Percentiles rank a stretch among this genome's conserved stretches.
phyloP scores from a whole-genome alignment of 2,113 vertebrate genomes.

The Puma concolor region DNA sequence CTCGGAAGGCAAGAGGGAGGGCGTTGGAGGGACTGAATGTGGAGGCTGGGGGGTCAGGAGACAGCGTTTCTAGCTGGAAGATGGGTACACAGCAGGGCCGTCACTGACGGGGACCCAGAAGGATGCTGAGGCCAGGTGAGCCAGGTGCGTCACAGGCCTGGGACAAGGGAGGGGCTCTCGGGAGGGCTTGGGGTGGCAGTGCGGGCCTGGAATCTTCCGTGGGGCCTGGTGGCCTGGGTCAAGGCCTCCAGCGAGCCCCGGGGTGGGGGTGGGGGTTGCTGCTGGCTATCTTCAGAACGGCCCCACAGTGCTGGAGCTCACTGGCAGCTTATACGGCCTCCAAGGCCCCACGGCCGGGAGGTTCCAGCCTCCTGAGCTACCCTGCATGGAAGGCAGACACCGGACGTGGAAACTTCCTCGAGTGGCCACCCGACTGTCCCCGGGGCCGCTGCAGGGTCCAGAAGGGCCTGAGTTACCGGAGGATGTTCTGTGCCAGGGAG shows the following conservation, averaged over 20 bases:
- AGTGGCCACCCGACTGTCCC: rapidly evolving
- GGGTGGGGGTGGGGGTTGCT: background rate
- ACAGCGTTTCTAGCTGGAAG: background rate
- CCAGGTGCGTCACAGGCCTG: background rate
- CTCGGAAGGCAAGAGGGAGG: background rate
- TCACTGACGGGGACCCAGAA: background rate
- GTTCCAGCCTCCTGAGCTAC: rapidly evolving
- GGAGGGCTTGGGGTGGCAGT: no score
- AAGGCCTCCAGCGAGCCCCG: no score
- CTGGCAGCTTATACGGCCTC: rapidly evolving
- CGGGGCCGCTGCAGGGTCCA: rapidly evolving
- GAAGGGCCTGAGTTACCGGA: rapidly evolving
- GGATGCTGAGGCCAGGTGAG: background rate
- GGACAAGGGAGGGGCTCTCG: background rate
- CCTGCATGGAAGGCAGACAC: rapidly evolving
- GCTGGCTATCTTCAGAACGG: rapidly evolving
- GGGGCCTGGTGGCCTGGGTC: rapidly evolving
- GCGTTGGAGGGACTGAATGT: background rate
- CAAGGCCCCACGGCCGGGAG: rapidly evolving
- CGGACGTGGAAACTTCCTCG: background rate
- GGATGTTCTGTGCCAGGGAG: rapidly evolving
- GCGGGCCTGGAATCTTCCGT: background rate
- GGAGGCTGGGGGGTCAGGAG: rapidly evolving
- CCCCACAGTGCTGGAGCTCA: rapidly evolving
- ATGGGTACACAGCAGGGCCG: rapidly evolving